Conservation (phyloP, 2,888 invertebrate genomes). For the Aethes cnicana region DNA sequence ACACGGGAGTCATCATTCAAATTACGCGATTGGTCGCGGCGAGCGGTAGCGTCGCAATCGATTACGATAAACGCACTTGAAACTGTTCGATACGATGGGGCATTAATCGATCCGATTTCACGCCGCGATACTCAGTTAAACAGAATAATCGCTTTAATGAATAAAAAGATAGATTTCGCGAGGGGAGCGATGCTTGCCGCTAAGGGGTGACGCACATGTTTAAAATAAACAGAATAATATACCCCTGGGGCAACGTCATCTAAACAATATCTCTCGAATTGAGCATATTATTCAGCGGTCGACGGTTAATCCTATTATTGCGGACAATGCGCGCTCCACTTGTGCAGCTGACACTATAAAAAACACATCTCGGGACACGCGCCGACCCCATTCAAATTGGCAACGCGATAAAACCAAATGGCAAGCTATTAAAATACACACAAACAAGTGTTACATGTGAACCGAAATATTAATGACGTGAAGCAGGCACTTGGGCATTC, state of each 20-base stretch:
- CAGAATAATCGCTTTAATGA: constrained; percentile 66
- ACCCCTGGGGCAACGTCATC: constrained; percentile 13
- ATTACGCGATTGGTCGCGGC: constrained; percentile 63
- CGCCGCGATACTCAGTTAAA: constrained; percentile 59
- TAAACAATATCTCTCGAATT: constrained; percentile 26
- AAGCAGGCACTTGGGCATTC: constrained; percentile 1
- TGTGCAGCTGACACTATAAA: constrained; percentile 74
- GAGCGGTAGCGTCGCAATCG: constrained; percentile 53
- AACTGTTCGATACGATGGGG: constrained; percentile 57
- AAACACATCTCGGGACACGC: constrained; percentile 44
- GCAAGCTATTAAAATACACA: constrained; percentile 23
- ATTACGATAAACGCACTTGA: constrained; percentile 52
- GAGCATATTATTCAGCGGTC: constrained; percentile 25
- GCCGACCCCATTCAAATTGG: constrained; percentile 25
- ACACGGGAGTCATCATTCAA: constrained; percentile 60
- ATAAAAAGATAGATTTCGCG: constrained; percentile 63
- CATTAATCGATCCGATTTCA: constrained; percentile 72
- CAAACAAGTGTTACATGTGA: constrained; percentile 22
- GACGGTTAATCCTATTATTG: constrained; percentile 60
- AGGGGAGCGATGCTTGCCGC: constrained; percentile 47
- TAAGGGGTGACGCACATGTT: constrained; percentile 44
- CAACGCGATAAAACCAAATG: constrained; percentile 29
- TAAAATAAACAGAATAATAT: constrained; percentile 26
- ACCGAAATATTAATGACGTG: constrained; percentile 4
- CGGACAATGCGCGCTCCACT: constrained; percentile 63